Evolutionary conservation across 2,888 invertebrate species (phyloP), one percentile per base, ranked within the genome.

Genomic region (Xestia sexstrigata): DNA sequence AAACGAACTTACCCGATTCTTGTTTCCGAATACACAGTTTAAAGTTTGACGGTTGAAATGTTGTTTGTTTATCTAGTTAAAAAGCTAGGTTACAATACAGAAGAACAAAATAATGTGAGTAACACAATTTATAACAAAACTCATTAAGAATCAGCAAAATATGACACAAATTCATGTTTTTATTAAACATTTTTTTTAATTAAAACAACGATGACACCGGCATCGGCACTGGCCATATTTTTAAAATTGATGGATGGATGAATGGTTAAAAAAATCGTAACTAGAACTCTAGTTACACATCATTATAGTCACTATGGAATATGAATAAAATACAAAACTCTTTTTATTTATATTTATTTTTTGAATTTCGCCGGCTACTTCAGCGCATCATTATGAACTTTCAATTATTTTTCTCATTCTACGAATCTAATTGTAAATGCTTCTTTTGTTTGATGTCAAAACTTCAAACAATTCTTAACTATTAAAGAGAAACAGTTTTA

Each of bases 401-500:
- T 39, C 5, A 4, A 62, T 62, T 39, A 62, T 63, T 63, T 20
- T 35, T 35, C 23, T 35, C 35, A 26, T 60, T 17, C n/a, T 71
- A 15, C 30, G 9, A 35, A 35, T 35, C 20, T 39, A 62, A 15
- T 35, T 52, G 20, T 55, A n/a, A 39, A 20, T 39, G 26, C 13
- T 1, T 30, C 1, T 76, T 11, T 58, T 55, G 23, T 35, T 45
- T 35, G 23, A 66, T 9, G 26, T 30, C 1, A 63, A 72, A 81
- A 47, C 26, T 67, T 60, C n/a, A 30, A 17, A 63, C n/a, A 20
- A n/a, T 65, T 76, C 15, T 13, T 66, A 69, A 67, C 67, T 30
- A 55, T 35, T 70, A 66, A 6, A 70, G 58, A 74, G 63, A 77
- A 79, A 84, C 76, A 81, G 80, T 85, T 77, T 86, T 89, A 89